phyloP scores from a whole-genome alignment of 2,888 invertebrate genomes.

The Colostygia pectinataria region DNA sequence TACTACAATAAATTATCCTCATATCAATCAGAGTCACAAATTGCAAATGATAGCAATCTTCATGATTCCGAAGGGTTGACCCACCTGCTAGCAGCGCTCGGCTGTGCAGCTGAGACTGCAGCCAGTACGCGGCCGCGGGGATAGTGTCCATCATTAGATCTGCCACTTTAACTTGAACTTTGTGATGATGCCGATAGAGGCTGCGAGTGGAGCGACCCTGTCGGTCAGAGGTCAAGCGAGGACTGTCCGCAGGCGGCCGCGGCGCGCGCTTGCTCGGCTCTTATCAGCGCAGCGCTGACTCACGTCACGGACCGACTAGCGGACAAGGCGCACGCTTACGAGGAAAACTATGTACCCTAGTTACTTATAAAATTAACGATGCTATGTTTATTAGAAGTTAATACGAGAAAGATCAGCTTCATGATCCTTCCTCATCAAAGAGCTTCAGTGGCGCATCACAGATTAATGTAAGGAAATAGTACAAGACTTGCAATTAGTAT shows the following conservation, averaged over 20 bases:
- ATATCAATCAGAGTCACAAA: too few relatives aligned
- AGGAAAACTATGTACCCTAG: neutral
- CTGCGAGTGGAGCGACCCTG: slow-evolving; percentile 40
- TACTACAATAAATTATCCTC: too few relatives aligned
- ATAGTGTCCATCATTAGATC: slow-evolving; percentile 47
- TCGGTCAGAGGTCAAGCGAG: slow-evolving; percentile 70
- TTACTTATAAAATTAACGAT: too few relatives aligned
- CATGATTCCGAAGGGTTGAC: neutral
- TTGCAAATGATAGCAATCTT: too few relatives aligned
- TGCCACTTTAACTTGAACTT: neutral
- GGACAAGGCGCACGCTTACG: slow-evolving; percentile 4
- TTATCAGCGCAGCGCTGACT: slow-evolving; percentile 62
- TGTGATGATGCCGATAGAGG: neutral
- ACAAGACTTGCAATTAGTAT: too few relatives aligned
- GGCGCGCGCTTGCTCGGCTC: slow-evolving; percentile 38
- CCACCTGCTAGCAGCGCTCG: slow-evolving; percentile 59
- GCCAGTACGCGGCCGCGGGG: slow-evolving; percentile 53
- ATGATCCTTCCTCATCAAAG: too few relatives aligned
- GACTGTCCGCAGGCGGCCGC: slow-evolving; percentile 45
- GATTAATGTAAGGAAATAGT: too few relatives aligned
- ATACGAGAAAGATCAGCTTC: too few relatives aligned
- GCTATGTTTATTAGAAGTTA: too few relatives aligned
- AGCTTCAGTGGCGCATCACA: too few relatives aligned
- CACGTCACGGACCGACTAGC: slow-evolving; percentile 33
- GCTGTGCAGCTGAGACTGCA: slow-evolving; percentile 55